Conservation (phyloP, 2,797 vertebrate genomes). For the Pteropus rufus region DNA sequence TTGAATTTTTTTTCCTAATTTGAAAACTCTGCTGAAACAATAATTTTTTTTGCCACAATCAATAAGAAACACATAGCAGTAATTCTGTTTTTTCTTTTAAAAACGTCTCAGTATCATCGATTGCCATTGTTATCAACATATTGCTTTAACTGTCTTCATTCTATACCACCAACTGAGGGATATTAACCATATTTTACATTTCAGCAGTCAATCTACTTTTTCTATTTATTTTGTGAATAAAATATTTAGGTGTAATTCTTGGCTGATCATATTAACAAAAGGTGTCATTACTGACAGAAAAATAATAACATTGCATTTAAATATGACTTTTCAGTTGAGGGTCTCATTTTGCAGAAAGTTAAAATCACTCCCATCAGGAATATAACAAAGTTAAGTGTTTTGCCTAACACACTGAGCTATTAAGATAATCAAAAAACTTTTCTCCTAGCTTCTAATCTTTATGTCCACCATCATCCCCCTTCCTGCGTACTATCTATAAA, state of each 20-base stretch:
- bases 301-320: conserved; percentile 37
- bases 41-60: background rate
- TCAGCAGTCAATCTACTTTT: conserved; percentile 32
- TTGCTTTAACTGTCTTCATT: background rate
- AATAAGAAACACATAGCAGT: background rate
- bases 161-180: background rate
- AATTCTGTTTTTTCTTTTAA: background rate
- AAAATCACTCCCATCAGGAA: conserved; percentile 23
- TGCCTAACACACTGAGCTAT: conserved; percentile 8
- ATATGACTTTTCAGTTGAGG: conserved; percentile 30
- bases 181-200: conserved; percentile 49
- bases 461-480: background rate
- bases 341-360: conserved; percentile 3
- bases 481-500: background rate
- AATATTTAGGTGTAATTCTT: conserved; percentile 51
- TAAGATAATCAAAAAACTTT: background rate
- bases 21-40: conserved; percentile 17
- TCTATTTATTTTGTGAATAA: conserved; percentile 39
- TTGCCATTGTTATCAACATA: background rate
- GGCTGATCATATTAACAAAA: conserved; percentile 30
- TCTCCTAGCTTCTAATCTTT: background rate
- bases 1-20: background rate
- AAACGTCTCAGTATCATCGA: background rate
- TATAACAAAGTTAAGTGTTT: conserved; percentile 53
- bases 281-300: background rate